phyloP scores from a whole-genome alignment of 53 echinoderm and acorn worm genomes.

The Actinopyga echinites region DNA sequence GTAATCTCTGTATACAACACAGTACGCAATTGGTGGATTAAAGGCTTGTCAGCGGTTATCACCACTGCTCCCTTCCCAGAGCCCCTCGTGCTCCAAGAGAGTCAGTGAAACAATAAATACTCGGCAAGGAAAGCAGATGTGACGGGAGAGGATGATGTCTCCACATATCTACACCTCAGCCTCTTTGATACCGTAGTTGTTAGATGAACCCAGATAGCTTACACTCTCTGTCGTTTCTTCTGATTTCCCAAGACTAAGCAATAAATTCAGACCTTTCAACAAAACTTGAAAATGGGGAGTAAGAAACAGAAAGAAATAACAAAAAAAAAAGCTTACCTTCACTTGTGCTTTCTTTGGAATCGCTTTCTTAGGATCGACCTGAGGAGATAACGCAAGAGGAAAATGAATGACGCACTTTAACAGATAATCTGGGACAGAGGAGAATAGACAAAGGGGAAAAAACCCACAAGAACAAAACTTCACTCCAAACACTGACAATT shows the following conservation, averaged over 20 bases:
- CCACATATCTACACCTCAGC: too few species aligned
- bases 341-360: constrained; percentile 50
- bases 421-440: too few species aligned
- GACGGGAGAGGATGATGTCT: too few species aligned
- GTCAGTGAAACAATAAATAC: constrained; percentile 14
- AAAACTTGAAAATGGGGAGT: not conserved
- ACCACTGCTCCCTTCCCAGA: too few species aligned
- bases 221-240: not conserved
- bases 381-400: not conserved
- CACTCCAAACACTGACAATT: too few species aligned
- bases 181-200: too few species aligned
- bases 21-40: too few species aligned
- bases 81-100: not conserved
- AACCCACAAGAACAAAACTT: too few species aligned
- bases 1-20: too few species aligned
- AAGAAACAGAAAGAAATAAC: not conserved
- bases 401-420: not conserved
- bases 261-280: constrained; percentile 39
- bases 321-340: constrained; percentile 29
- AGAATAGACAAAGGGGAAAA: too few species aligned
- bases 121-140: not conserved
- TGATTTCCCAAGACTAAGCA: constrained; percentile 41
- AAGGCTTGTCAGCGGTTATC: too few species aligned
- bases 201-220: too few species aligned
- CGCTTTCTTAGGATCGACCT: constrained; percentile 48